phyloP scores from a whole-genome alignment of 1,140 invertebrate species.

The Probaryconus sp. region DNA sequence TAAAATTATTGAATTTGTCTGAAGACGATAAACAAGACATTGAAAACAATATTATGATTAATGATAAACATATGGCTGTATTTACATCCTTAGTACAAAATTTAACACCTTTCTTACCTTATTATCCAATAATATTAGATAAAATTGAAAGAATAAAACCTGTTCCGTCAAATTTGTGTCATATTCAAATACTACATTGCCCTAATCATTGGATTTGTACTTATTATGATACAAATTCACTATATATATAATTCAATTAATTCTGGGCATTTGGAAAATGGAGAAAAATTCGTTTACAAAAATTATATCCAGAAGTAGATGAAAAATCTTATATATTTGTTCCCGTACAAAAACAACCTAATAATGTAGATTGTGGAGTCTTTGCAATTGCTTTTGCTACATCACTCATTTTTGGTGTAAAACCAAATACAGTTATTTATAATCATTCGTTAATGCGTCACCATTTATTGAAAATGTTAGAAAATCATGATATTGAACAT shows the following conservation, averaged over 20 bases:
- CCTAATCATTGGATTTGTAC: slow-evolving; percentile 33
- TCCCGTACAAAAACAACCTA: slow-evolving; percentile 19
- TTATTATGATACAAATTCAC: slow-evolving; percentile 1
- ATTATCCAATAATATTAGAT: slow-evolving; percentile 18
- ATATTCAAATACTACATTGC: slow-evolving; percentile 26
- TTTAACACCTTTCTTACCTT: slow-evolving; percentile 22
- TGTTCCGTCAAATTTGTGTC: not conserved
- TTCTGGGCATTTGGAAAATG: slow-evolving; percentile 4
- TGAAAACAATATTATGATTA: slow-evolving; percentile 8
- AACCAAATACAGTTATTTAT: slow-evolving; percentile 9
- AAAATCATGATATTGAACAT: too few species aligned
- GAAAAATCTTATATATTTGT: slow-evolving; percentile 7
- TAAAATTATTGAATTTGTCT: slow-evolving; percentile 5
- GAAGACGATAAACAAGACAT: slow-evolving; percentile 15
- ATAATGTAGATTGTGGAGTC: slow-evolving; percentile 16
- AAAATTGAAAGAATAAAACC: slow-evolving; percentile 16
- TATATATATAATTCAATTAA: slow-evolving; percentile 33
- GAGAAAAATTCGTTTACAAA: slow-evolving; percentile 7
- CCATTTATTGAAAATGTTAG: slow-evolving; percentile 18
- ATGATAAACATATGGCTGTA: slow-evolving; percentile 7
- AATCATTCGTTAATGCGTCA: not conserved
- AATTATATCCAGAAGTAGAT: slow-evolving; percentile 17
- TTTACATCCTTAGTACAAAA: slow-evolving; percentile 28
- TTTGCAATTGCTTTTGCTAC: slow-evolving; percentile 16
- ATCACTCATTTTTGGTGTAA: slow-evolving; percentile 6